Evolutionary conservation across 1,140 invertebrate genomes (phyloP).

Genomic region (Trichomalopsis sarcophagae): DNA sequence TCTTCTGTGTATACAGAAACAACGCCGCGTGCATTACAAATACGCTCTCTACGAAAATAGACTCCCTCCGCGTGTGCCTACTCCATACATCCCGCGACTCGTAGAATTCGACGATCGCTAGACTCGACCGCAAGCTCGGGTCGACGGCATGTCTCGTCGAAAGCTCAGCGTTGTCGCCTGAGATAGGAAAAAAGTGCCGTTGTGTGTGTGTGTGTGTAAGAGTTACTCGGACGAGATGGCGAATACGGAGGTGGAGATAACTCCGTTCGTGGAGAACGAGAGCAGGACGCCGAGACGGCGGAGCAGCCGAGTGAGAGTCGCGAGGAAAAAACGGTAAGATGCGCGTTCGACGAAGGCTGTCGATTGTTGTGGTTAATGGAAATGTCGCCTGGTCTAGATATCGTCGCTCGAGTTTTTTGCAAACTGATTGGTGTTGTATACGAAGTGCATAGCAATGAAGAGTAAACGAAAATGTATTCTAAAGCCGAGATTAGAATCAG

Average conservation of each 20-base stretch:
- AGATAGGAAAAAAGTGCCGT: not conserved
- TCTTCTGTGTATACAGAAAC: not conserved
- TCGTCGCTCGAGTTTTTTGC: too few species aligned
- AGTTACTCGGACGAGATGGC: not conserved
- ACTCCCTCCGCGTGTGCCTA: not conserved
- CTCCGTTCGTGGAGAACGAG: constrained; percentile 65
- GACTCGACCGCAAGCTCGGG: not conserved
- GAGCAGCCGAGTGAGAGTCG: constrained; percentile 62
- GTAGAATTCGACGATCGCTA: not conserved
- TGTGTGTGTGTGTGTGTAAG: not conserved
- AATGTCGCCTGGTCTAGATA: too few species aligned
- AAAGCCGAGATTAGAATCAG: too few species aligned
- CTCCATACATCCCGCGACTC: too few species aligned
- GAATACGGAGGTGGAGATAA: constrained; percentile 67
- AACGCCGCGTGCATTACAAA: not conserved
- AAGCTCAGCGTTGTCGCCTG: not conserved
- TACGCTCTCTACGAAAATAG: not conserved
- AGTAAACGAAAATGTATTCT: too few species aligned
- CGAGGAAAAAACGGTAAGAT: constrained; percentile 67
- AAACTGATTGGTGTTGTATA: too few species aligned
- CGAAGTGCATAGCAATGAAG: too few species aligned
- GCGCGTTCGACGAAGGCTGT: not conserved
- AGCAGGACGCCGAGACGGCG: constrained; percentile 53
- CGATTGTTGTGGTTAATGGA: not conserved
- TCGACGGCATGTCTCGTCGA: not conserved